phyloP scores from a whole-genome alignment of 2,888 invertebrate genomes.

The Archaeoteleia sp. region DNA sequence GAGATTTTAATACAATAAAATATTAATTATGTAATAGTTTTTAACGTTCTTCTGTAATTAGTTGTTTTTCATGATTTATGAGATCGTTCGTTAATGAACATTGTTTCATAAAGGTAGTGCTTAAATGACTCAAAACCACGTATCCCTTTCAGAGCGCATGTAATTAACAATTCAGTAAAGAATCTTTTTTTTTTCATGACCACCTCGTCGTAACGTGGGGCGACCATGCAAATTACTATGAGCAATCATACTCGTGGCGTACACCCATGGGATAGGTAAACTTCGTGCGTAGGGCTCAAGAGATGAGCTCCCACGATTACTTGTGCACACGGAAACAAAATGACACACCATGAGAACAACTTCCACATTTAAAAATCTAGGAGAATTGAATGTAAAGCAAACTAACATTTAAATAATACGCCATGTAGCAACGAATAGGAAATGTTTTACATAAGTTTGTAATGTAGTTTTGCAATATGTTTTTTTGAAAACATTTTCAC shows the following conservation, averaged over 20 bases:
- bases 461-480: too few species aligned
- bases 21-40: too few species aligned
- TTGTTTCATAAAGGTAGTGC: background rate
- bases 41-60: background rate
- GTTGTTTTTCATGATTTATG: background rate
- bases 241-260: slow-evolving; percentile 19
- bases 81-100: background rate
- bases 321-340: background rate
- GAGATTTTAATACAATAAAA: too few species aligned
- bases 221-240: slow-evolving; percentile 55
- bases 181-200: background rate
- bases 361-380: background rate
- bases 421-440: too few species aligned
- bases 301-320: slow-evolving; percentile 1
- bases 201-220: slow-evolving; percentile 40
- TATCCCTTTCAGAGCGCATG: background rate
- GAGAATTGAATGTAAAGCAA: background rate
- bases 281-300: background rate
- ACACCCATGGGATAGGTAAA: slow-evolving; percentile 13
- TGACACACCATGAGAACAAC: too few species aligned
- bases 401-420: too few species aligned
- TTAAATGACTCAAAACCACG: background rate
- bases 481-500: too few species aligned
- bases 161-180: slow-evolving; percentile 11
- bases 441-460: too few species aligned